Conservation (phyloP, 2,797 vertebrate species). For the Danio aesculapii region DNA sequence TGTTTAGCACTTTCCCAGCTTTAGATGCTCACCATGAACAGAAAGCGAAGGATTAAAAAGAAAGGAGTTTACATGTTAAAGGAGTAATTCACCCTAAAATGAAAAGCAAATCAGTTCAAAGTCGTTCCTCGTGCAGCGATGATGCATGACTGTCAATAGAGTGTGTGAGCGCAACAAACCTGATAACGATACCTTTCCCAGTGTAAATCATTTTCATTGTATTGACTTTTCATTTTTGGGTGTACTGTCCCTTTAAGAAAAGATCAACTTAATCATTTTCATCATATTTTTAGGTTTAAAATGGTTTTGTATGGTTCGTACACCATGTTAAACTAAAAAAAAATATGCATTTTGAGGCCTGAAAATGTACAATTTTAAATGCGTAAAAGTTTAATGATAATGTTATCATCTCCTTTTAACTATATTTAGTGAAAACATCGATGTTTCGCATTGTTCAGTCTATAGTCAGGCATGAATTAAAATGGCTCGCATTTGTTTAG, state of each 20-base stretch:
- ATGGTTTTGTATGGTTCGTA: no score
- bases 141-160: neutral
- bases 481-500: no score
- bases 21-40: neutral
- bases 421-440: no score
- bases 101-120: rapidly evolving
- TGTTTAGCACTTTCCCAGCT: neutral
- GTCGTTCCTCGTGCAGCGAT: neutral
- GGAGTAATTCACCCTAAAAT: conserved; percentile 7
- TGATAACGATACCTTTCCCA: neutral
- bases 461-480: no score
- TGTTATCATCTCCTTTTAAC: no score
- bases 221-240: neutral
- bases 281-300: no score
- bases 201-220: neutral
- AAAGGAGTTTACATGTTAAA: neutral
- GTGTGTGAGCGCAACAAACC: neutral
- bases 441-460: no score
- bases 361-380: no score
- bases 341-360: no score
- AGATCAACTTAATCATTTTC: no score
- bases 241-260: conserved; percentile 4
- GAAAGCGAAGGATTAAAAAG: neutral
- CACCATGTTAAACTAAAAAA: no score
- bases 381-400: no score